Conservation (phyloP, 1,140 invertebrate genomes). For the Penaeus japonicus region DNA sequence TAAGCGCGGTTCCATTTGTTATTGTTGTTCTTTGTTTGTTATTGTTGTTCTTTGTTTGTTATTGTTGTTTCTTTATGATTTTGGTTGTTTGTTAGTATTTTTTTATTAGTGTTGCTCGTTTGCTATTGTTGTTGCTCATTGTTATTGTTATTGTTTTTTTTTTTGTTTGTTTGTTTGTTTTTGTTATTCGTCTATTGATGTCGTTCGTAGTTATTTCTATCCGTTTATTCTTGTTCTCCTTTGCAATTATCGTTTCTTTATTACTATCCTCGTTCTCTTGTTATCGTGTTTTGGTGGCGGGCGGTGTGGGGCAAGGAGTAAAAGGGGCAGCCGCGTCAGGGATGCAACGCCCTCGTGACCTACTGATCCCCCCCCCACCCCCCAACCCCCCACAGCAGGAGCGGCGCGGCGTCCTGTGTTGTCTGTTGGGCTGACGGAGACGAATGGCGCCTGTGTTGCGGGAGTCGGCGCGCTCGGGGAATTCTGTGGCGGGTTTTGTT, state of each 20-base stretch:
- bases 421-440: no score
- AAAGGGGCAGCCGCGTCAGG: no score
- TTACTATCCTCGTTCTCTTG: not conserved
- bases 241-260: not conserved
- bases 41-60: not conserved
- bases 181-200: not conserved
- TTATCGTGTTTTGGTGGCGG: not conserved
- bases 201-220: not conserved
- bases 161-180: not conserved
- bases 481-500: no score
- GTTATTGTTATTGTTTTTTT: not conserved
- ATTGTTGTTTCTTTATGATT: not conserved
- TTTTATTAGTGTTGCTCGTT: not conserved
- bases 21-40: not conserved
- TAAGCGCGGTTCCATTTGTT: no score
- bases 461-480: no score
- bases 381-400: no score
- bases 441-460: no score
- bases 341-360: no score
- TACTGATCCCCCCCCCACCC: no score
- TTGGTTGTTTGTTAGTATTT: not conserved
- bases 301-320: no score
- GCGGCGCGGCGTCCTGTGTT: no score
- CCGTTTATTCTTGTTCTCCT: not conserved
- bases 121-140: not conserved